Evolutionary conservation across 2,888 invertebrate species (phyloP).

Genomic region (Amphipyra berbera): DNA sequence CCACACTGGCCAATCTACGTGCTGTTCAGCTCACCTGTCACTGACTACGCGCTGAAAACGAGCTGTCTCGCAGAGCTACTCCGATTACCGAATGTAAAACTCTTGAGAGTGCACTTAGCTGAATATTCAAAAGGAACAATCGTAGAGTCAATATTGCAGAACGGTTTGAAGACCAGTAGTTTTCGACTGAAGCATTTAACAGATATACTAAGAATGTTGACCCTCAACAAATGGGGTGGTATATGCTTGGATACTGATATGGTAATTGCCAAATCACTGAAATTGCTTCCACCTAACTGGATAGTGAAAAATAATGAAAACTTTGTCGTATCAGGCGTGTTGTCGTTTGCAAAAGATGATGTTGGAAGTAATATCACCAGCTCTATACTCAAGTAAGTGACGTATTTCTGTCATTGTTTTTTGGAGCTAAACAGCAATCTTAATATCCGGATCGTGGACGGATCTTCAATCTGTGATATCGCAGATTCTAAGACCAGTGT

Average conservation of each 20-base stretch:
- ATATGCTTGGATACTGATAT: constrained; percentile 93
- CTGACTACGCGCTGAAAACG: constrained; percentile 12
- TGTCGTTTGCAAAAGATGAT: constrained; percentile 14
- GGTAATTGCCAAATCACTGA: constrained; percentile 90
- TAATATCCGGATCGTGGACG: too few species aligned
- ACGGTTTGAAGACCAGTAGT: constrained; percentile 18
- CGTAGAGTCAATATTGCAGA: constrained; percentile 26
- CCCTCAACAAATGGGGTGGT: constrained; percentile 93
- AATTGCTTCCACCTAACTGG: constrained; percentile 84
- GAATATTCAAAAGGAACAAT: constrained; percentile 69
- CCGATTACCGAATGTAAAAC: constrained; percentile 29
- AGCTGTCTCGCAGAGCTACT: constrained; percentile 26
- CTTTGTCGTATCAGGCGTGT: background rate
- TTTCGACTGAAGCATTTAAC: constrained; percentile 85
- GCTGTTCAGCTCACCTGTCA: constrained; percentile 28
- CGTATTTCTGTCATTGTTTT: background rate
- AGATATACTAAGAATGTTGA: constrained; percentile 90
- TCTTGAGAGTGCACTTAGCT: constrained; percentile 37
- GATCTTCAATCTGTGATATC: too few species aligned
- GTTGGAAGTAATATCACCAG: constrained; percentile 8
- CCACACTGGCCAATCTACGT: constrained; percentile 15
- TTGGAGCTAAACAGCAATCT: too few species aligned
- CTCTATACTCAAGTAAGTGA: constrained; percentile 9
- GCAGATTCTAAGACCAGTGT: too few species aligned
- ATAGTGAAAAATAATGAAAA: background rate